A percentile compares a stretch with the other conserved stretches of the same genome.
phyloP scores from a whole-genome alignment of 1,140 invertebrate genomes.

The Dysdera silvatica region DNA sequence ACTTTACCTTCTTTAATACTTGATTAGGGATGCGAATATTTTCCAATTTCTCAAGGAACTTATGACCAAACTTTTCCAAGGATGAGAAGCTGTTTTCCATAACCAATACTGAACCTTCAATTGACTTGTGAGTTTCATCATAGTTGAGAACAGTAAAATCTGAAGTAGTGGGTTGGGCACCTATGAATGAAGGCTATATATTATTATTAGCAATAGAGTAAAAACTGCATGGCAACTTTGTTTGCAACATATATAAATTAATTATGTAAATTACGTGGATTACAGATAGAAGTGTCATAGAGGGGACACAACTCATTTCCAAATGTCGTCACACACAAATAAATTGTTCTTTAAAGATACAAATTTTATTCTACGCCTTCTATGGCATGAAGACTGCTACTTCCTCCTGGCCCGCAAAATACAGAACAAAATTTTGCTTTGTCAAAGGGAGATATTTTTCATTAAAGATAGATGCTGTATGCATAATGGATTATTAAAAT shows the following conservation, averaged over 20 bases:
- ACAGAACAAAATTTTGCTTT: no score
- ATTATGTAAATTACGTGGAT: not conserved
- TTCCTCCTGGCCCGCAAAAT: no score
- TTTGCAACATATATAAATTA: not conserved
- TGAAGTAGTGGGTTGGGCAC: constrained; percentile 40
- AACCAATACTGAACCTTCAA: constrained; percentile 89
- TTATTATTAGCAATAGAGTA: not conserved
- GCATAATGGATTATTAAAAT: no score
- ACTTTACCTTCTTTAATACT: constrained; percentile 35
- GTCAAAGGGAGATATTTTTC: no score
- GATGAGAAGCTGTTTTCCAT: constrained; percentile 87
- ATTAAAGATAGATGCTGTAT: no score
- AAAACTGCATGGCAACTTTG: not conserved
- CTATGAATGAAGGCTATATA: constrained; percentile 19
- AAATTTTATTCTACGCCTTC: no score
- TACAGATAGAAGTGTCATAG: no score
- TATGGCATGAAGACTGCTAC: no score
- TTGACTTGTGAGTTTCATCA: constrained; percentile 64
- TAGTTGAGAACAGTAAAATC: constrained; percentile 90
- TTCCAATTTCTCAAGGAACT: constrained; percentile 38
- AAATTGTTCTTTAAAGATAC: no score
- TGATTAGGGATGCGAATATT: constrained; percentile 34
- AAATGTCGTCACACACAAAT: no score
- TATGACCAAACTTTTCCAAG: constrained; percentile 85
- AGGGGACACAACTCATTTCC: no score